Conservation (phyloP, 2,888 invertebrate species). For the Acrobasis consociella region DNA sequence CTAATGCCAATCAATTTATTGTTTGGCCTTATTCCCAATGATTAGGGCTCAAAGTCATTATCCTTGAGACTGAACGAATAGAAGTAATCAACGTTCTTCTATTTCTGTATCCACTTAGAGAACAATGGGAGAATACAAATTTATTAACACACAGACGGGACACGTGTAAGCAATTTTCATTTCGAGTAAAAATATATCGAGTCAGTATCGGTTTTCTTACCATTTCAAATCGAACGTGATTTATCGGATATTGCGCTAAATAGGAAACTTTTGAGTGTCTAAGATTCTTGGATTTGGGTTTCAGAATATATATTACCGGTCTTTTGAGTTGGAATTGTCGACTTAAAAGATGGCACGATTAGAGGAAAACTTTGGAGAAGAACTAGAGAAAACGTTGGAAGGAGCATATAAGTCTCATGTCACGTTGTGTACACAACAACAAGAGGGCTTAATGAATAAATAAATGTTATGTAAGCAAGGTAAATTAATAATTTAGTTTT, state of each 20-base stretch:
- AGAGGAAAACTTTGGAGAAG: too few relatives aligned
- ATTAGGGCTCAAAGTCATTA: conserved; percentile 6
- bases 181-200: neutral
- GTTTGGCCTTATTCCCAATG: conserved; percentile 2
- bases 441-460: too few relatives aligned
- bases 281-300: too few relatives aligned
- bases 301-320: too few relatives aligned
- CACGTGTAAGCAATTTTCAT: conserved; percentile 14
- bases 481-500: too few relatives aligned
- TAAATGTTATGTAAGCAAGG: too few relatives aligned
- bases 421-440: too few relatives aligned
- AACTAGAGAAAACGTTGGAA: too few relatives aligned
- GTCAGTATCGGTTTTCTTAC: neutral
- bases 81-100: neutral
- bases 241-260: neutral
- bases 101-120: conserved; percentile 7
- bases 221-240: neutral
- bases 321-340: too few relatives aligned
- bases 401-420: too few relatives aligned
- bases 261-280: neutral
- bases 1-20: neutral
- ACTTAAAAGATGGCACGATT: too few relatives aligned
- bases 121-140: conserved; percentile 6
- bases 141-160: neutral
- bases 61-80: neutral